Percentiles rank a stretch among this genome's conserved stretches.
Evolutionary conservation across 2,797 vertebrate species (phyloP).

Genomic region (Carcharodon carcharias): DNA sequence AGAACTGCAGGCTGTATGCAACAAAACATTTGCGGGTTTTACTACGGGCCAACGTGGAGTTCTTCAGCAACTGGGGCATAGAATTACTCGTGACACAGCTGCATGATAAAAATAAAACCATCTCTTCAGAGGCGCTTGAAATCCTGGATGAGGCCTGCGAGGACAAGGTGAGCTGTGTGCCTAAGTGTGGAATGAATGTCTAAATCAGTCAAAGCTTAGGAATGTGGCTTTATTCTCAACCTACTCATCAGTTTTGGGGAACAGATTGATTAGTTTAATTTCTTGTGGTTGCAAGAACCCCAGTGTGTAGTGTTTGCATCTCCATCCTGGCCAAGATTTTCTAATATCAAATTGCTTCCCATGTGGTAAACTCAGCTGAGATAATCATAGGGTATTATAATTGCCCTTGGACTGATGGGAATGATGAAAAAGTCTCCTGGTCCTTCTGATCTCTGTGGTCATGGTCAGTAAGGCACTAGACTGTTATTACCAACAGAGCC

Average conservation of each 20-base stretch:
- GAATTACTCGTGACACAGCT: conserved; percentile 97
- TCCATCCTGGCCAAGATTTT: neutral
- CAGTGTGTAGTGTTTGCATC: no score
- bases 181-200: neutral
- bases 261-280: neutral
- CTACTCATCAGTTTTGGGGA: neutral
- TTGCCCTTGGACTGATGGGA: neutral
- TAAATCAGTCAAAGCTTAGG: neutral
- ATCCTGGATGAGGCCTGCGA: conserved; percentile 96
- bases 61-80: conserved; percentile 98
- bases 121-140: conserved; percentile 92
- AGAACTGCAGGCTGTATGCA: conserved; percentile 87
- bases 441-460: neutral
- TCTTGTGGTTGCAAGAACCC: neutral
- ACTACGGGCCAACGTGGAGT: conserved; percentile 89
- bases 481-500: neutral
- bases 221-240: neutral
- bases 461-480: neutral
- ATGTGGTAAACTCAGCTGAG: neutral
- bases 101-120: conserved; percentile 89
- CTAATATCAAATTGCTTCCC: neutral
- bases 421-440: neutral
- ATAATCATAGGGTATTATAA: neutral
- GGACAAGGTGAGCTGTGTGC: conserved; percentile 74
- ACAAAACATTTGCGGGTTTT: conserved; percentile 94